phyloP scores from a whole-genome alignment of 2,888 invertebrate species.

The Tachina grossa region DNA sequence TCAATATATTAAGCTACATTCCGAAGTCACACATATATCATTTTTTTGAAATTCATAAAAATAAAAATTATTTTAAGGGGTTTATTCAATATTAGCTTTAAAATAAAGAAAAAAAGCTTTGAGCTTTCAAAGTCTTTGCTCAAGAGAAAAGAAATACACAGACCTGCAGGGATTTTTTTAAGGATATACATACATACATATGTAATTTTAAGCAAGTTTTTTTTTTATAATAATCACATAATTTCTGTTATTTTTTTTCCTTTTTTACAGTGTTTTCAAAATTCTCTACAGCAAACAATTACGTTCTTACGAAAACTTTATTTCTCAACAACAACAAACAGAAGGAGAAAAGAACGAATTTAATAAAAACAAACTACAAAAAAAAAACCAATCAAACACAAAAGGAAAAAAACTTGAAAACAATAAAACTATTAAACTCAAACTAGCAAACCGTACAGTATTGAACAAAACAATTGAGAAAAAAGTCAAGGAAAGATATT shows the following conservation, averaged over 20 bases:
- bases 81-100: neutral
- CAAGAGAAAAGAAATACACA: neutral
- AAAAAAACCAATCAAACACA: constrained; percentile 9
- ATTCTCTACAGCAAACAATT: constrained; percentile 50
- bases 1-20: no score
- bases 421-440: constrained; percentile 51
- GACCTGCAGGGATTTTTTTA: neutral
- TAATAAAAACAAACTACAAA: constrained; percentile 53
- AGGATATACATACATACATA: no score
- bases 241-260: constrained; percentile 28
- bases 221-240: neutral
- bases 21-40: no score
- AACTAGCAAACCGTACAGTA: constrained; percentile 62
- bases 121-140: neutral
- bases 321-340: constrained; percentile 42
- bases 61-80: no score
- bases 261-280: constrained; percentile 55
- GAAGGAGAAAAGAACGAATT: constrained; percentile 68
- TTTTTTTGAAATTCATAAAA: no score
- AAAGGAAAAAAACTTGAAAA: constrained; percentile 27
- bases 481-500: neutral
- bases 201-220: neutral
- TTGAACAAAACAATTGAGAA: constrained; percentile 57
- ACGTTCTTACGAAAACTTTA: constrained; percentile 59
- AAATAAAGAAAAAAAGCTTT: neutral